Conservation (phyloP, 2,113 vertebrate species). For the Maccullochella peelii region DNA sequence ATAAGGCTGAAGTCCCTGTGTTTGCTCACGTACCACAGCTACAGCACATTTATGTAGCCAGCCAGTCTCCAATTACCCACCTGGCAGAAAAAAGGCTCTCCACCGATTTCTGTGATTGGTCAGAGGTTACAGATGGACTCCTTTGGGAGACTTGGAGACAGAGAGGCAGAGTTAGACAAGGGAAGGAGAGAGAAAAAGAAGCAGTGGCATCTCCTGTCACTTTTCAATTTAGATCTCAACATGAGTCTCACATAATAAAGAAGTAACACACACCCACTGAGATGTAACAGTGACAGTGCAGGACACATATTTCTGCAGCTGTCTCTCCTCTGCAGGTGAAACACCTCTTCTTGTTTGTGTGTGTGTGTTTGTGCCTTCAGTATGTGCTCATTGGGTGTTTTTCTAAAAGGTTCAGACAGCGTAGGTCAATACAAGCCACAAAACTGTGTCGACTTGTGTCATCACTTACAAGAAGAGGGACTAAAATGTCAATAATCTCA, state of each 20-base stretch:
- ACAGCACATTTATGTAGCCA: not conserved
- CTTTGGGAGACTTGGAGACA: constrained; percentile 83
- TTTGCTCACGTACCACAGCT: not conserved
- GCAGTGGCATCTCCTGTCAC: constrained; percentile 29
- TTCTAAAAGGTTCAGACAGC: not conserved
- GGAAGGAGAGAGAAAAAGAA: constrained; percentile 24
- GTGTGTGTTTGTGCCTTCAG: constrained; percentile 2
- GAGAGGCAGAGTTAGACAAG: constrained; percentile 41
- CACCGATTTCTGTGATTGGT: constrained; percentile 87
- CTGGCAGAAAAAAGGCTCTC: constrained; percentile 91
- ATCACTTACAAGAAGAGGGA: constrained; percentile 31
- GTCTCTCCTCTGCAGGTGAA: constrained; percentile 11
- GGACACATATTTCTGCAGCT: constrained; percentile 3
- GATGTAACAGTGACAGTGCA: constrained; percentile 9
- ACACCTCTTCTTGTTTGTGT: constrained; percentile 1
- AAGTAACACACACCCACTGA: constrained; percentile 32
- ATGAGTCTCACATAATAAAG: constrained; percentile 18
- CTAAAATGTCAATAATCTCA: constrained; percentile 53
- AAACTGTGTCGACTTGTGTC: constrained; percentile 3
- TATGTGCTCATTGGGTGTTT: constrained; percentile 3
- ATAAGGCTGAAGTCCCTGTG: not conserved
- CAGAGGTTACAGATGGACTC: constrained; percentile 86
- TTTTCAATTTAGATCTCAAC: constrained; percentile 22
- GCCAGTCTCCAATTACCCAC: constrained; percentile 75
- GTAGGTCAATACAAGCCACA: constrained; percentile 36